phyloP scores from a whole-genome alignment of 2,888 invertebrate species.

The Chrysotoxum bicinctum region DNA sequence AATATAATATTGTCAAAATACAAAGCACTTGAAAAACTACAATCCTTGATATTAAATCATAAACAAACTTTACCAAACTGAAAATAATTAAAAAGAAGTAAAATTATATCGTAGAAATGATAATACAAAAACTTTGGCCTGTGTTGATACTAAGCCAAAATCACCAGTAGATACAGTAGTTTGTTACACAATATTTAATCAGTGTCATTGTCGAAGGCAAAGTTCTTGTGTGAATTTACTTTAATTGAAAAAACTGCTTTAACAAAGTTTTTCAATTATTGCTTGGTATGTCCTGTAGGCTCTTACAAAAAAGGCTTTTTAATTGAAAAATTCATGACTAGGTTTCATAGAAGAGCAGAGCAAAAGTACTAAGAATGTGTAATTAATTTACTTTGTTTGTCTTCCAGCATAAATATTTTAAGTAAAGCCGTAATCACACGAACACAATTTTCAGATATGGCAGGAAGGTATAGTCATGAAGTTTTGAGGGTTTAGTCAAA shows the following conservation, averaged over 20 bases:
- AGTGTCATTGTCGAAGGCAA: neutral
- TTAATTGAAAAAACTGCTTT: constrained; percentile 16
- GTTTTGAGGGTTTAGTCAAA: neutral
- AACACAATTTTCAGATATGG: neutral
- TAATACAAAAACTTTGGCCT: too few species aligned
- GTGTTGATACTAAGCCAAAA: neutral
- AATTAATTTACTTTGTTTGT: constrained; percentile 52
- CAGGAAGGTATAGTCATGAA: neutral
- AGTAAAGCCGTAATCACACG: constrained; percentile 4
- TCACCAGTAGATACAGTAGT: neutral
- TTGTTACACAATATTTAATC: neutral
- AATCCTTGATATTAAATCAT: too few species aligned
- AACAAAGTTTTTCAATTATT: constrained; percentile 20
- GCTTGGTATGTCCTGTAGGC: constrained; percentile 13
- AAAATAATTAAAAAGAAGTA: too few species aligned
- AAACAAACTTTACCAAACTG: too few species aligned
- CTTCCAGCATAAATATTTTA: constrained; percentile 42
- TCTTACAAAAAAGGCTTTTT: neutral
- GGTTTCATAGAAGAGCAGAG: neutral
- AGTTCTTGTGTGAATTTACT: neutral
- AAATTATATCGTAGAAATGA: too few species aligned
- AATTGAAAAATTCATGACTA: constrained; percentile 29
- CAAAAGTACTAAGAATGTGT: constrained; percentile 22
- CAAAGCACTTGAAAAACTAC: too few species aligned
- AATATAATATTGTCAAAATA: too few species aligned